These are phyloP conservation scores for Bos indicus DNA, from an alignment of 2,113 vertebrate genomes.

Conservation along the genomic window DNA sequence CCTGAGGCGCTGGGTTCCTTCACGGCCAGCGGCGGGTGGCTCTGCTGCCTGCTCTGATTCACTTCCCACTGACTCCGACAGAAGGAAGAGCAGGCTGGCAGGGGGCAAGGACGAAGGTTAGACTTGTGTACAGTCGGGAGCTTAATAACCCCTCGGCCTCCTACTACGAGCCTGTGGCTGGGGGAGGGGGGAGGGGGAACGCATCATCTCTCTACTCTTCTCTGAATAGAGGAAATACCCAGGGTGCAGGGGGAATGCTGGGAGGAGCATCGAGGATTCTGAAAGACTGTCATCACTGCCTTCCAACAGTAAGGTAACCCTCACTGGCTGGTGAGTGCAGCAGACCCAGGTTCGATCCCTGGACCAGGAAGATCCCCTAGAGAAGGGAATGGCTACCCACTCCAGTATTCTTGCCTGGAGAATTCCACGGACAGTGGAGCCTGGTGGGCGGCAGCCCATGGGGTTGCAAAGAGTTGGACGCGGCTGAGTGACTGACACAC, in stretches of 20 bases:
- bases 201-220: background rate
- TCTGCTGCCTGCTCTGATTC: background rate
- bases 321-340: background rate
- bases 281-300: background rate
- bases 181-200: rapidly evolving
- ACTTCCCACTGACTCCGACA: background rate
- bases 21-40: background rate
- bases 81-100: background rate
- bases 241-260: background rate
- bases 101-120: background rate
- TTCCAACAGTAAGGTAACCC: background rate
- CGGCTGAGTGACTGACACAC: background rate
- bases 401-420: background rate
- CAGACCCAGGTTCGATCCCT: background rate
- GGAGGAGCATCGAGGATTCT: background rate
- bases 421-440: background rate
- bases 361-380: background rate
- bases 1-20: background rate
- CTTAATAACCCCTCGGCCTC: background rate
- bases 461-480: background rate
- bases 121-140: background rate
- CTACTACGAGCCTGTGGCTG: background rate
- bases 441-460: background rate
- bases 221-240: background rate
- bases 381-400: background rate